A percentile compares a stretch with the other conserved stretches of the same genome.
phyloP scores from a whole-genome alignment of 2,888 invertebrate genomes.

The Fragum sueziense region DNA sequence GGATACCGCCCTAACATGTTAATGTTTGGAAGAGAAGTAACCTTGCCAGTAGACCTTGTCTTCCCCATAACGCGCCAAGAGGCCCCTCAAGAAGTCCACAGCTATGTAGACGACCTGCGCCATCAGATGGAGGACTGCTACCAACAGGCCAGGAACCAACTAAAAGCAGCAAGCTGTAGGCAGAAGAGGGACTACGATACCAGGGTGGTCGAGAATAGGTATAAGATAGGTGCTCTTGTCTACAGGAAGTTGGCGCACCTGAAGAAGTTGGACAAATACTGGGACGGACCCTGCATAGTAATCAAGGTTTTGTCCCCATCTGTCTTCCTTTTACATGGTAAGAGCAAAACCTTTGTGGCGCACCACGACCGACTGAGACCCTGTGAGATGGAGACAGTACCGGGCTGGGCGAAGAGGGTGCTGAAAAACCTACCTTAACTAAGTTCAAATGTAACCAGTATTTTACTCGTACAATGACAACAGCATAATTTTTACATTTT shows the following conservation, averaged over 20 bases:
- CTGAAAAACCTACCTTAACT: not conserved
- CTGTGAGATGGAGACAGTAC: not conserved
- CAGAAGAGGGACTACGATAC: conserved; percentile 33
- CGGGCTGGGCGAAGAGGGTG: not conserved
- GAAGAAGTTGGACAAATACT: not conserved
- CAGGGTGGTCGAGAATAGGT: conserved; percentile 2
- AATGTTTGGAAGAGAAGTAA: conserved; percentile 46
- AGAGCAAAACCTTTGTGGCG: not conserved
- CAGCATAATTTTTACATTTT: too few species aligned
- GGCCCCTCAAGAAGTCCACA: not conserved
- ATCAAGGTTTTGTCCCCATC: not conserved
- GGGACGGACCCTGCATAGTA: not conserved
- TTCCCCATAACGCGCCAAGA: conserved; percentile 14
- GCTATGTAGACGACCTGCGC: not conserved
- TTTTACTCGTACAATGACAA: too few species aligned
- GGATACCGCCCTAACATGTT: conserved; percentile 42
- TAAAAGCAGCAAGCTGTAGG: not conserved
- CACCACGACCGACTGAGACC: not conserved
- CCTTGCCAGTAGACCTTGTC: conserved; percentile 17
- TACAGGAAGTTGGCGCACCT: not conserved
- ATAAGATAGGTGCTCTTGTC: conserved; percentile 17
- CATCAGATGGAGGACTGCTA: not conserved
- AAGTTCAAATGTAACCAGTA: too few species aligned
- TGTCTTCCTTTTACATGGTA: conserved; percentile 9
- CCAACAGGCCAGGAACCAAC: not conserved